Percentiles rank a stretch among this genome's conserved stretches.
Evolutionary conservation across 2,888 invertebrate genomes (phyloP).

Genomic region (Megaustenia siamemsis): DNA sequence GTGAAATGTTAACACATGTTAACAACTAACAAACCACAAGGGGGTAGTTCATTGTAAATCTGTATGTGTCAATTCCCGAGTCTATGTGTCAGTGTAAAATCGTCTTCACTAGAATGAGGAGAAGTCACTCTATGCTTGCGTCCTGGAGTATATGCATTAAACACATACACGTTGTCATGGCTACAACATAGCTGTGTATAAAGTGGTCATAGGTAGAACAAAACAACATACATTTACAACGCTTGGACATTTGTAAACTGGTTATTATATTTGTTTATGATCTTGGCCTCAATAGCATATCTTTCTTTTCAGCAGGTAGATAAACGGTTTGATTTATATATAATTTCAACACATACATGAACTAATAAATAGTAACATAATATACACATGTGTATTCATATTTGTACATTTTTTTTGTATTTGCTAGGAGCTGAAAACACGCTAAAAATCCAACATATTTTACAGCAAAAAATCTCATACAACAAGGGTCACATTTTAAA

Average conservation of each 20-base stretch:
- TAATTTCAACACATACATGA: neutral
- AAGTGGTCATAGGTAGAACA: neutral
- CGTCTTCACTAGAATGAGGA: neutral
- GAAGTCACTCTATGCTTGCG: neutral
- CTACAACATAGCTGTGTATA: neutral
- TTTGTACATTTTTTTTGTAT: no score
- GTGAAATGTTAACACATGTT: no score
- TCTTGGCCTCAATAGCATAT: neutral
- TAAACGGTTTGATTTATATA: neutral
- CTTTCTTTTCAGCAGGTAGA: neutral
- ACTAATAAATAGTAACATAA: neutral
- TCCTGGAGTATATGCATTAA: neutral
- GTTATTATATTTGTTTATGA: neutral
- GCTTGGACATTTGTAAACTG: neutral
- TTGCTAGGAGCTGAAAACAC: no score
- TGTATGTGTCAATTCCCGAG: neutral
- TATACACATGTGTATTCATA: no score
- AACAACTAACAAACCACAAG: neutral
- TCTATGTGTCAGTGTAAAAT: neutral
- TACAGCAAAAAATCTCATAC: neutral
- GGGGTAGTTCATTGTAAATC: neutral
- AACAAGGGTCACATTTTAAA: neutral
- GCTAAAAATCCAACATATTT: neutral
- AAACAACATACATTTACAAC: neutral
- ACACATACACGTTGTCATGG: neutral